Conservation (phyloP, 2,797 vertebrate species). For the Agapornis canus region DNA sequence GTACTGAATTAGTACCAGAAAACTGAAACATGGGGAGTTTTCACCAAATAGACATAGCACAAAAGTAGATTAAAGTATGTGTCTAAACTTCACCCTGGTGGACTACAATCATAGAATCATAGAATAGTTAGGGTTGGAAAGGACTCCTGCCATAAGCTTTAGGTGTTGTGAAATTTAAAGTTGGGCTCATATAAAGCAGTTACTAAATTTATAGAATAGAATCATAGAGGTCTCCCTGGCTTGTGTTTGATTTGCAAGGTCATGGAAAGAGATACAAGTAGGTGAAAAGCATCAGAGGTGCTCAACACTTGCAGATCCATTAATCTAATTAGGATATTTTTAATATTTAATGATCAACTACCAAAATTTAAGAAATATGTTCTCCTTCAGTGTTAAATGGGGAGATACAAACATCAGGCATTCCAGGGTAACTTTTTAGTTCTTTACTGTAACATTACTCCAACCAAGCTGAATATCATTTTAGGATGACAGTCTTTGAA, state of each 20-base stretch:
- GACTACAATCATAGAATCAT: no score
- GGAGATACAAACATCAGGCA: neutral
- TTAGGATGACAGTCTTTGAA: neutral
- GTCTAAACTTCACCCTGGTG: neutral
- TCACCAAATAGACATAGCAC: neutral
- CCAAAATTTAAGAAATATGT: neutral
- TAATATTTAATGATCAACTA: neutral
- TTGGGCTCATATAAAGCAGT: neutral
- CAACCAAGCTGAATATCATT: neutral
- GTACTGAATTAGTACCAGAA: neutral
- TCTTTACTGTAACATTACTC: neutral
- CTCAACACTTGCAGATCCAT: neutral
- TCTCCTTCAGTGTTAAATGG: neutral
- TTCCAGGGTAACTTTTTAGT: neutral
- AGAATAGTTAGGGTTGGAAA: no score
- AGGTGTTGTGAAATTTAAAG: neutral
- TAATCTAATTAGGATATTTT: neutral
- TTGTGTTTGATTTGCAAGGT: neutral
- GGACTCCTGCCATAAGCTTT: neutral
- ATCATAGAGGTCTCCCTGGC: neutral
- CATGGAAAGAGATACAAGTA: neutral
- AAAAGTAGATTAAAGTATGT: neutral
- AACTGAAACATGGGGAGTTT: fast-evolving
- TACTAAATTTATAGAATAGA: neutral
- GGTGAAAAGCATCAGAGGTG: neutral